A percentile compares a stretch with the other conserved stretches of the same genome.
Conservation (phyloP, 2,888 invertebrate genomes). For the Oegoconia quadripuncta region DNA sequence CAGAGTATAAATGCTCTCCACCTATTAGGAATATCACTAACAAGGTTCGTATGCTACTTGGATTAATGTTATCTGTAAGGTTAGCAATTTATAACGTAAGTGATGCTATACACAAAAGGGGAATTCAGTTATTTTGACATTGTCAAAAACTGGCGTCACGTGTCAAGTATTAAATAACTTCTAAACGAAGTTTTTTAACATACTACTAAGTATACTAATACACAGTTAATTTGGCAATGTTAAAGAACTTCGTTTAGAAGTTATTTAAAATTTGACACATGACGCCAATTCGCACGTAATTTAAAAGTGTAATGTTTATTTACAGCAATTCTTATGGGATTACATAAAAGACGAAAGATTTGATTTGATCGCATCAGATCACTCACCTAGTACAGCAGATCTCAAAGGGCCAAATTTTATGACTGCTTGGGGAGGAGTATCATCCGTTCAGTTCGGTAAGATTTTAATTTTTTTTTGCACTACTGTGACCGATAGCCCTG, state of each 20-base stretch:
- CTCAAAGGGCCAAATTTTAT: constrained; percentile 80
- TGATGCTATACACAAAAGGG: background rate
- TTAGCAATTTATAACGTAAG: too few species aligned
- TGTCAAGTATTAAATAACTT: background rate
- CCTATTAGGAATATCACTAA: constrained; percentile 80
- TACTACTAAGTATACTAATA: too few species aligned
- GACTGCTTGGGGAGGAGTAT: constrained; percentile 84
- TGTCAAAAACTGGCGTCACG: too few species aligned
- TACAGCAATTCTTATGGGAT: constrained; percentile 77
- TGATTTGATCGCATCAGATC: constrained; percentile 81
- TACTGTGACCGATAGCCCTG: too few species aligned
- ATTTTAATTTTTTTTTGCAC: background rate
- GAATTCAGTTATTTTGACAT: too few species aligned
- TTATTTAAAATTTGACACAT: too few species aligned
- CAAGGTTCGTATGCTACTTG: constrained; percentile 45
- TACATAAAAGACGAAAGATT: constrained; percentile 71
- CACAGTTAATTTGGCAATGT: too few species aligned
- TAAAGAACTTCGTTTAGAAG: too few species aligned
- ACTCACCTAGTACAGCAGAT: constrained; percentile 80
- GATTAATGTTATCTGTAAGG: too few species aligned
- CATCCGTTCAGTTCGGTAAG: constrained; percentile 83
- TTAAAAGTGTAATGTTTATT: background rate
- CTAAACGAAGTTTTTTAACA: background rate
- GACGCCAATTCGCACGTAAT: too few species aligned
- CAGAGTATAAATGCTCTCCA: constrained; percentile 84